Conservation (phyloP, 2,888 invertebrate species). For the Trisateles emortualis region DNA sequence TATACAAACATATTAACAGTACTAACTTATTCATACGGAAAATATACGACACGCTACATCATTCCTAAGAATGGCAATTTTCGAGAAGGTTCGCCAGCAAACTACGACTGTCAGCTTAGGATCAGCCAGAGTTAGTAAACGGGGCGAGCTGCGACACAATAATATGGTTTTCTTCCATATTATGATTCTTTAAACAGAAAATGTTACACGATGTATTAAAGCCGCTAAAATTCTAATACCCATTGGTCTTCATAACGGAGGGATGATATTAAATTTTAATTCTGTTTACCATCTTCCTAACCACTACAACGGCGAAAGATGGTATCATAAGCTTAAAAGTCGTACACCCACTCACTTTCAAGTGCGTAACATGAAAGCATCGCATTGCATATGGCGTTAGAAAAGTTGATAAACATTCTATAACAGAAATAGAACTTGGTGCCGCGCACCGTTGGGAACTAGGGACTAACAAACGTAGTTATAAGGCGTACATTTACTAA, state of each 20-base stretch:
- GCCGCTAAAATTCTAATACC: not conserved
- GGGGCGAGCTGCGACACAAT: too few species aligned
- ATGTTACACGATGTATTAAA: not conserved
- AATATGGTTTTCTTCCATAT: too few species aligned
- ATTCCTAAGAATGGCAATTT: constrained; percentile 14
- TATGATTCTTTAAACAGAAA: not conserved
- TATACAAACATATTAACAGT: constrained; percentile 21
- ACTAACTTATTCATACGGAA: constrained; percentile 11
- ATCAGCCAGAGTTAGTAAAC: not conserved
- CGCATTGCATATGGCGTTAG: constrained; percentile 47
- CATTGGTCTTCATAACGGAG: constrained; percentile 7
- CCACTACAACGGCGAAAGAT: constrained; percentile 35
- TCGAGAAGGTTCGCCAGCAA: not conserved
- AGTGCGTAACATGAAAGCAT: constrained; percentile 43
- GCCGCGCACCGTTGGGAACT: too few species aligned
- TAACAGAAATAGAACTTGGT: constrained; percentile 49
- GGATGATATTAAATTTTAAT: constrained; percentile 26
- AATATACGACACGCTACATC: constrained; percentile 2
- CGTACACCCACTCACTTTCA: constrained; percentile 39
- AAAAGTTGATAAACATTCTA: constrained; percentile 52
- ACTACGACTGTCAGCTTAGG: constrained; percentile 3
- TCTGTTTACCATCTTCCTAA: constrained; percentile 37
- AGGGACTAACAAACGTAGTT: constrained; percentile 39
- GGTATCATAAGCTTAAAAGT: constrained; percentile 30
- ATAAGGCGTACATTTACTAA: constrained; percentile 42